Evolutionary conservation across 1,140 invertebrate species (phyloP), one percentile per base, ranked within the genome.

Genomic region (Aphelenchoides fujianensis): DNA sequence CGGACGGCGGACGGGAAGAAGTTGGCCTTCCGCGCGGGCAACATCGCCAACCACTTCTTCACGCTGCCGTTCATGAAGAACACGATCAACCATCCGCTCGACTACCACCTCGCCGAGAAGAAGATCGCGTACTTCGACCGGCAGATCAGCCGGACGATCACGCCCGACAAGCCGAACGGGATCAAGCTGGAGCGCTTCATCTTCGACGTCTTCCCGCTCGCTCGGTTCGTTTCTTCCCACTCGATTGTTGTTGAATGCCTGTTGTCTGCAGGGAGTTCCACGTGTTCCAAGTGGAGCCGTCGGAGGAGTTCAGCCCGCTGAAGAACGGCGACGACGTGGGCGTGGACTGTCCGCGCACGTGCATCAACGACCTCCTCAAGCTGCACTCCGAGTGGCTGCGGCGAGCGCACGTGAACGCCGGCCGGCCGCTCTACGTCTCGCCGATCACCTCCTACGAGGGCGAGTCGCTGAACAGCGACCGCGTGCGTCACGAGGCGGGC

Each of bases 111-210:
- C 0, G 97, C 97, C 3, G 94, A 94, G 79, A 99, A 98, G 86
- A 98, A 98, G 86, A 98, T 99, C 78, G 90, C 94, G 0, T 92
- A 89, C 81, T 87, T 95, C 0, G 89, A 94, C 85, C 92, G 93
- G 2, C 85, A 89, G 27, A 86, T 88, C 53, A 87, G 89, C 66
- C 92, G 93, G 2, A 85, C 89, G 28, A 55, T 19, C 16, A 91
- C 89, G 67, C 95, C 96, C 0, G 88, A 89, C 0, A 88, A 89
- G 79, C 90, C 92, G 0, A 98, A 98, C 85, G 96, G 95, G 27
- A 94, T 98, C 73, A 99, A 99, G 88, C 91, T 98, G 84, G 97
- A 99, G 80, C 98, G 98, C 86, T 99, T 99, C 85, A 91, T 98
- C 1, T 99, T 99, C 84, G 97, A 99, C 87, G 94, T 97, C 0